A percentile compares a stretch with the other conserved stretches of the same genome.
Evolutionary conservation across 2,113 vertebrate species (phyloP).

Genomic region (Alouatta palliata): DNA sequence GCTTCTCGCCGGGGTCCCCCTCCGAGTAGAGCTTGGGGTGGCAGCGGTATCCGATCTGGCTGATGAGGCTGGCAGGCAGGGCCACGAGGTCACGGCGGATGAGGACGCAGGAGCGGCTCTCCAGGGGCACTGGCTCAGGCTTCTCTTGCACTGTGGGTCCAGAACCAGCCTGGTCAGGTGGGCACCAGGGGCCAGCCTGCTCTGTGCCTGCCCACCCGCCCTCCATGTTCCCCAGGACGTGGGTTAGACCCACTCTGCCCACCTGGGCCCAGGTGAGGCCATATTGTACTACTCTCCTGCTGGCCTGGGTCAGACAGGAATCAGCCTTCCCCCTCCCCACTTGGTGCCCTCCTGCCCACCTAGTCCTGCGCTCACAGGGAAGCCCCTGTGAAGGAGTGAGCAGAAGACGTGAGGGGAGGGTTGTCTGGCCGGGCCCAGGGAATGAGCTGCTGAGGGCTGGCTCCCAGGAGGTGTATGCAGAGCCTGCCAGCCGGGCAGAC

Average conservation of each 20-base stretch:
- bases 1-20: conserved; percentile 98
- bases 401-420: not conserved
- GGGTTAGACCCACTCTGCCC: not conserved
- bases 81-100: conserved; percentile 97
- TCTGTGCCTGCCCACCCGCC: not conserved
- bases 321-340: not conserved
- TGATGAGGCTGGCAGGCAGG: conserved; percentile 97
- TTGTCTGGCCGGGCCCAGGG: not conserved
- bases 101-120: conserved; percentile 96
- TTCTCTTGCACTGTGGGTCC: conserved; percentile 89
- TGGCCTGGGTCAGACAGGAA: not conserved
- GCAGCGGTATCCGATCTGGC: conserved; percentile 99
- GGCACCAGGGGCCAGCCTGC: not conserved
- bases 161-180: not conserved
- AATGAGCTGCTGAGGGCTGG: not conserved
- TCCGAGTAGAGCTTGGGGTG: conserved; percentile 99
- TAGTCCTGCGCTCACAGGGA: not conserved
- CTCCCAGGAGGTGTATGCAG: not conserved
- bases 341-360: not conserved
- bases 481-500: not conserved
- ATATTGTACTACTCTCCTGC: not conserved
- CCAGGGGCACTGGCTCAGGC: conserved; percentile 91
- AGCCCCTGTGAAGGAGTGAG: fast-evolving
- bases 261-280: not conserved
- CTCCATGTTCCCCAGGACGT: not conserved